phyloP scores from a whole-genome alignment of 2,888 invertebrate species.

The Amphipoea oculea region DNA sequence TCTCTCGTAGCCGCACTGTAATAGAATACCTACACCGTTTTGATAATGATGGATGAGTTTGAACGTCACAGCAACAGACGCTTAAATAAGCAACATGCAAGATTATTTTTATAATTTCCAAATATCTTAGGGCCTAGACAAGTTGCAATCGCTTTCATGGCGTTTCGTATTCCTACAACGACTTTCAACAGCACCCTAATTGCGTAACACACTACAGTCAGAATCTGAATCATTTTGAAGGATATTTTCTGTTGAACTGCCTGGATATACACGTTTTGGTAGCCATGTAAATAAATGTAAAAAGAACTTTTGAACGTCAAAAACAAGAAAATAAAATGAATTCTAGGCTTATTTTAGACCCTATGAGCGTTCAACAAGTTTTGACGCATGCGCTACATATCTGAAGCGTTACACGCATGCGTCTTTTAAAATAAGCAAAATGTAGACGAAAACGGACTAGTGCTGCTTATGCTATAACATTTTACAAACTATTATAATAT shows the following conservation, averaged over 20 bases:
- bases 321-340: not conserved
- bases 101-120: no score
- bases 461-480: not conserved
- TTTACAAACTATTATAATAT: not conserved
- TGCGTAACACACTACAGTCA: not conserved
- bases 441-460: not conserved
- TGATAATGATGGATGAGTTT: no score
- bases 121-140: no score
- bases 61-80: no score
- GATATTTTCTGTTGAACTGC: not conserved
- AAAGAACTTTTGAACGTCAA: not conserved
- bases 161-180: no score
- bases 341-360: no score
- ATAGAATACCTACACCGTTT: no score
- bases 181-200: not conserved
- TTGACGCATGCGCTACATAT: conserved; percentile 20
- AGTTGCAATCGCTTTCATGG: no score
- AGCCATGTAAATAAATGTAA: not conserved
- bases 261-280: no score
- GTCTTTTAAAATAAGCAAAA: not conserved
- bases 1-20: no score
- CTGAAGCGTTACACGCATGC: conserved; percentile 9
- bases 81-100: no score
- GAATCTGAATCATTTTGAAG: not conserved
- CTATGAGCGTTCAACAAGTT: not conserved